These are phyloP conservation scores for Platanista minor DNA, from an alignment of 2,113 vertebrate species.

Conservation along the genomic window DNA sequence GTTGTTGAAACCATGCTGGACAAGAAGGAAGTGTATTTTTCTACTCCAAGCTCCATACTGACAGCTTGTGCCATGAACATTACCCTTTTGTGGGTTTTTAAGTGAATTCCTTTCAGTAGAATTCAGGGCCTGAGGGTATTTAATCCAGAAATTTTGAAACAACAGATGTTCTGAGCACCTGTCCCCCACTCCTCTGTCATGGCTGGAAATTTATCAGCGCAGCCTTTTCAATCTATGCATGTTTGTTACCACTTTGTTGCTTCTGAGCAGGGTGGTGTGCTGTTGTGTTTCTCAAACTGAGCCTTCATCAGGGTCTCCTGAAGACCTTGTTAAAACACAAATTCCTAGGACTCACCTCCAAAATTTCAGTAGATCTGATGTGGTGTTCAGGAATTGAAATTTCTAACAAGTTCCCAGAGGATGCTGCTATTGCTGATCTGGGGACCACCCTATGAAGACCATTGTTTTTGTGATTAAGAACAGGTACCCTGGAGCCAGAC, in stretches of 20 bases:
- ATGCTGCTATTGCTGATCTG: neutral
- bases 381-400: neutral
- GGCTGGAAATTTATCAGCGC: neutral
- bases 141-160: neutral
- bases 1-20: neutral
- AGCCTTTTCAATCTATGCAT: no score
- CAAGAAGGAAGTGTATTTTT: neutral
- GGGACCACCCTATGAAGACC: neutral
- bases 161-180: neutral
- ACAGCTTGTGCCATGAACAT: neutral
- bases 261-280: neutral
- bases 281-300: neutral
- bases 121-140: neutral
- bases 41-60: neutral
- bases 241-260: neutral
- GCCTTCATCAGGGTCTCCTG: no score
- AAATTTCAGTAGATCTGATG: neutral
- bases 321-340: neutral
- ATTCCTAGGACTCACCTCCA: neutral
- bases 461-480: neutral
- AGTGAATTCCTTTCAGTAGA: neutral
- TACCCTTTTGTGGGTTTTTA: neutral
- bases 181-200: rapidly evolving
- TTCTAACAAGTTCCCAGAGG: neutral
- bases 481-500: neutral